A percentile compares a stretch with the other conserved stretches of the same genome.
phyloP scores from a whole-genome alignment of 2,113 vertebrate genomes.

The human region DNA sequence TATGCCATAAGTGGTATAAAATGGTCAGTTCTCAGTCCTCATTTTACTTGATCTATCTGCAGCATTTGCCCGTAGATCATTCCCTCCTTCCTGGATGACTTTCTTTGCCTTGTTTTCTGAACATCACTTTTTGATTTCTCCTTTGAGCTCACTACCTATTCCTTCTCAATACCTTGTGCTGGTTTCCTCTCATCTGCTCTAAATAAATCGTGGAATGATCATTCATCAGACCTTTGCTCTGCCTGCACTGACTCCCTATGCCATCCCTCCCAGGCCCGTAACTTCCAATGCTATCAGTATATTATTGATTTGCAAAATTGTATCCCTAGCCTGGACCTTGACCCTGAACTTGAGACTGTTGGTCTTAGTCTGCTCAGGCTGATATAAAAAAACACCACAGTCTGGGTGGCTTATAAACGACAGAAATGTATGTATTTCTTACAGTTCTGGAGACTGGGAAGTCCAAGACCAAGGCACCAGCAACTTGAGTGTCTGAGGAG shows the following conservation, averaged over 20 bases:
- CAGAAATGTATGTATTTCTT: background rate
- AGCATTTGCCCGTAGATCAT: background rate
- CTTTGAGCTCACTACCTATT: background rate
- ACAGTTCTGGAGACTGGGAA: background rate
- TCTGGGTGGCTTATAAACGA: background rate
- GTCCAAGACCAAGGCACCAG: background rate
- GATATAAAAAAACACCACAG: background rate
- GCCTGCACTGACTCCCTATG: rapidly evolving
- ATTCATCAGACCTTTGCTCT: background rate
- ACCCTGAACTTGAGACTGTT: background rate
- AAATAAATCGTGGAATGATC: background rate
- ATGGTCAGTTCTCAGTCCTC: background rate
- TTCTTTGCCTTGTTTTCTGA: background rate
- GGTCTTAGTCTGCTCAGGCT: background rate
- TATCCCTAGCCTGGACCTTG: background rate
- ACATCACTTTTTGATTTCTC: background rate
- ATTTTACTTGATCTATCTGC: background rate
- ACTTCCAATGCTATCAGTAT: background rate
- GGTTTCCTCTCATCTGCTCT: background rate
- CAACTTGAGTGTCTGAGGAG: background rate
- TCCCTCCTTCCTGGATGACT: background rate
- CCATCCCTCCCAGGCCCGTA: rapidly evolving
- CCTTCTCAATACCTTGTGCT: background rate
- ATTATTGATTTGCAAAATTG: background rate
- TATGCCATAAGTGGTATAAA: background rate